Evolutionary conservation across 2,888 invertebrate species (phyloP), one percentile per base, ranked within the genome.

Genomic region (Drosophila peninsularis): DNA sequence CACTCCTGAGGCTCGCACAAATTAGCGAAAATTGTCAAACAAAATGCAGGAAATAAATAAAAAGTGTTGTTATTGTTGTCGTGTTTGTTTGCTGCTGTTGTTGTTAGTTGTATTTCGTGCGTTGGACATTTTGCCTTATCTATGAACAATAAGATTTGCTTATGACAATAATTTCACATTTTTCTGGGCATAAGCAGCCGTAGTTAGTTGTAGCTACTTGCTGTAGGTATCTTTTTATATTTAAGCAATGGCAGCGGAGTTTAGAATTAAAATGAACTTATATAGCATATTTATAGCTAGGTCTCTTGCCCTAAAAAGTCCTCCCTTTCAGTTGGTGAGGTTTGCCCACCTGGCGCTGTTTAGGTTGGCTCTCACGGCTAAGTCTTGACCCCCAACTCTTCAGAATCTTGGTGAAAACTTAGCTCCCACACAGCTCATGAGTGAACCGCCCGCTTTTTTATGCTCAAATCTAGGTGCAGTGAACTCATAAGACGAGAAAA

Each of bases 21-120:
- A 89, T 88, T 80, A 88, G 87, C 77, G 61, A 73, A 88, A 84
- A 84, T 72, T 80, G 88, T 84, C 82, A 82, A 78, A 71, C 67
- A 71, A 82, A 76, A 76, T 80, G 82, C 73, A 71, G 77, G 75
- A 80, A 77, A 75, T 77, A 58, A 76, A 67, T 54, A 53, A 58
- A 63, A 61, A 65, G 61, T 52, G 34, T 52, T 58, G 54, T 62
- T n/a, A 45, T 60, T 42, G 41, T 52, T 42, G 58, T 41, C 54
- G 54, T 54, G 54, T 19, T 39, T 36, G 64, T 42, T 54, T 45
- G 54, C 17, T 42, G 37, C 1, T 47, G 39, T 24, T 68, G 49
- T 55, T 36, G 64, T 49, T 57, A 37, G 50, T 45, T 58, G 62
- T 39, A 58, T 56, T 75, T 76, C 79, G 76, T 78, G 77, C 77